Conservation (phyloP, 2,113 vertebrate genomes). For the Pituophis catenifer region DNA sequence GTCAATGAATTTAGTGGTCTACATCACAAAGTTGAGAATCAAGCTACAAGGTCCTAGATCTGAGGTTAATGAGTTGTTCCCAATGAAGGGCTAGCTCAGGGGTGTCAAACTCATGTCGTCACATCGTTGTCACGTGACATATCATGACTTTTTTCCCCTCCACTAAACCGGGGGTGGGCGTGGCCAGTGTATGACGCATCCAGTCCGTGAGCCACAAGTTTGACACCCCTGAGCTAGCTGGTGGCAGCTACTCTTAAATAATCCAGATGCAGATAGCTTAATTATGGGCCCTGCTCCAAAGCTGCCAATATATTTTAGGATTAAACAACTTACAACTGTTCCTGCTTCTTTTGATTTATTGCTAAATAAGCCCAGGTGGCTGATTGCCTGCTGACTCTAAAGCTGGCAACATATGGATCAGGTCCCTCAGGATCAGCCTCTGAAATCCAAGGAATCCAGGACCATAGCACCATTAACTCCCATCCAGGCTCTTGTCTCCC, state of each 20-base stretch:
- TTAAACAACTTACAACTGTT: too few relatives aligned
- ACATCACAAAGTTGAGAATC: background rate
- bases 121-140: too few relatives aligned
- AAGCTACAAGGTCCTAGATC: background rate
- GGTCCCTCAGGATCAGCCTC: background rate
- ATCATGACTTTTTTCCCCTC: too few relatives aligned
- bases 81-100: background rate
- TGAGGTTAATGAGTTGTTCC: background rate
- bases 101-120: too few relatives aligned
- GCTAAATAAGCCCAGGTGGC: background rate
- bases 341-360: background rate
- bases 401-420: background rate
- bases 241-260: background rate
- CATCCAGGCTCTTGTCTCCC: background rate
- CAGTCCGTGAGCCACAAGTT: too few relatives aligned
- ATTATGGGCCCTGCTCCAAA: background rate
- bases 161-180: too few relatives aligned
- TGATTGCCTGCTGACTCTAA: background rate
- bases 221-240: too few relatives aligned
- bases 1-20: background rate
- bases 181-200: too few relatives aligned
- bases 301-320: background rate
- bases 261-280: background rate
- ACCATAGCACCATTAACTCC: background rate
- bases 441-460: background rate